Percentiles rank a stretch among this genome's conserved stretches.
Evolutionary conservation across 2,888 invertebrate species (phyloP).

Genomic region (Papilio protenor): DNA sequence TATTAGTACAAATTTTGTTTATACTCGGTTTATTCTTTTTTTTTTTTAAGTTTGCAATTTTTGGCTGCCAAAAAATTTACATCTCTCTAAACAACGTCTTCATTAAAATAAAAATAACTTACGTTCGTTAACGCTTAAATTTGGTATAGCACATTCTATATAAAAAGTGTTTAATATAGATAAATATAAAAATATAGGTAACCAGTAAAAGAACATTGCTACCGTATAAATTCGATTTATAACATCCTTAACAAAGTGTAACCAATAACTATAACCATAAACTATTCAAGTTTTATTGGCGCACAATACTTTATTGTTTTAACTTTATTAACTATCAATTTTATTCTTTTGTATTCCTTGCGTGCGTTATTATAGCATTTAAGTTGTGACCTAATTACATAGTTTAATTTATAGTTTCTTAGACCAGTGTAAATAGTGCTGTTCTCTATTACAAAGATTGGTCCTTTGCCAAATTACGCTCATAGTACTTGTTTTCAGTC

Average conservation of each 20-base stretch:
- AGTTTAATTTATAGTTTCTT: background rate
- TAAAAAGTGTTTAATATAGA: slow-evolving; percentile 42
- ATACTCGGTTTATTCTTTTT: no score
- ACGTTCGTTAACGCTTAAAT: slow-evolving; percentile 65
- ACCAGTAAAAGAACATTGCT: slow-evolving; percentile 31
- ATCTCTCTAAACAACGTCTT: background rate
- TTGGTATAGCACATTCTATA: slow-evolving; percentile 60
- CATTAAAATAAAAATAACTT: slow-evolving; percentile 51
- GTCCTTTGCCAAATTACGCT: background rate
- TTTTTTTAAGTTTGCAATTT: background rate
- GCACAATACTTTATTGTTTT: slow-evolving; percentile 28
- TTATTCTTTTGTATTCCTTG: no score
- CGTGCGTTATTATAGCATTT: background rate
- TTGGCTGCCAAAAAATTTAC: background rate
- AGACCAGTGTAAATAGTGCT: background rate
- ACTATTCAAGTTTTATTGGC: slow-evolving; percentile 32
- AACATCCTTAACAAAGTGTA: slow-evolving; percentile 28
- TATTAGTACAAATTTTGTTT: no score
- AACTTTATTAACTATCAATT: background rate
- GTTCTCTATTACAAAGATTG: background rate
- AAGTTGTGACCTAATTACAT: background rate
- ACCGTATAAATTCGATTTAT: slow-evolving; percentile 19
- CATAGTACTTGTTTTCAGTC: background rate
- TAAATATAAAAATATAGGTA: slow-evolving; percentile 31
- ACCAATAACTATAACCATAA: slow-evolving; percentile 34